A percentile compares a stretch with the other conserved stretches of the same genome.
Conservation (phyloP, 2,797 vertebrate genomes). For the Ctenopoma multispine region DNA sequence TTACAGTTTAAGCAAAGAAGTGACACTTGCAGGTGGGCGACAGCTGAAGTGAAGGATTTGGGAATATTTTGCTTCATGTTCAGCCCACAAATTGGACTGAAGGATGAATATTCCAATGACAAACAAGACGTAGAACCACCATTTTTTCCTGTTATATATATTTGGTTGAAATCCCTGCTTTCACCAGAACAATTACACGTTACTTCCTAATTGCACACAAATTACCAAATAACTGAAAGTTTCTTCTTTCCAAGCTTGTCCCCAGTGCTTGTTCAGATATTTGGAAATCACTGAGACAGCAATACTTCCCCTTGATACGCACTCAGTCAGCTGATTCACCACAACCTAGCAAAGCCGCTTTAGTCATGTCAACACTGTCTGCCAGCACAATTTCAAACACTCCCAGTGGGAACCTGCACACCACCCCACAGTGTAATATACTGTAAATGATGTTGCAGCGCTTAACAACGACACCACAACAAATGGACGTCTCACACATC, state of each 20-base stretch:
- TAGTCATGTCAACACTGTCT: conserved; percentile 51
- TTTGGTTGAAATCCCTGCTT: conserved; percentile 10
- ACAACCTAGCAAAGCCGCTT: conserved; percentile 36
- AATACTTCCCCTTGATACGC: conserved; percentile 44
- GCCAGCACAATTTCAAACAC: conserved; percentile 12
- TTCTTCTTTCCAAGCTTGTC: background rate
- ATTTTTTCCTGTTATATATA: background rate
- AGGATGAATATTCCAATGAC: conserved; percentile 21
- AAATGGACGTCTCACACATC: background rate
- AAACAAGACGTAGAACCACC: background rate
- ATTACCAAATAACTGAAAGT: conserved; percentile 2
- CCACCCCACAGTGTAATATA: conserved; percentile 12
- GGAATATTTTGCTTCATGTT: background rate
- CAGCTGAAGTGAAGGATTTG: conserved; percentile 11
- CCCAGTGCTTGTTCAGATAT: conserved; percentile 65
- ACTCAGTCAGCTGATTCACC: conserved; percentile 70
- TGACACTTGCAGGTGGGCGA: background rate
- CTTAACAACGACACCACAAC: conserved; percentile 31
- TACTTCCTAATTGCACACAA: conserved; percentile 23
- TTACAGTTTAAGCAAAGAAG: conserved; percentile 12
- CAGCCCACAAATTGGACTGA: conserved; percentile 22
- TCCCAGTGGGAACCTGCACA: conserved; percentile 8
- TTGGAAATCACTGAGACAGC: conserved; percentile 71
- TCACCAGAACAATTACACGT: conserved; percentile 33
- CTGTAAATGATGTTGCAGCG: conserved; percentile 4